phyloP scores from a whole-genome alignment of 2,797 vertebrate genomes.

The Vireo griseus region DNA sequence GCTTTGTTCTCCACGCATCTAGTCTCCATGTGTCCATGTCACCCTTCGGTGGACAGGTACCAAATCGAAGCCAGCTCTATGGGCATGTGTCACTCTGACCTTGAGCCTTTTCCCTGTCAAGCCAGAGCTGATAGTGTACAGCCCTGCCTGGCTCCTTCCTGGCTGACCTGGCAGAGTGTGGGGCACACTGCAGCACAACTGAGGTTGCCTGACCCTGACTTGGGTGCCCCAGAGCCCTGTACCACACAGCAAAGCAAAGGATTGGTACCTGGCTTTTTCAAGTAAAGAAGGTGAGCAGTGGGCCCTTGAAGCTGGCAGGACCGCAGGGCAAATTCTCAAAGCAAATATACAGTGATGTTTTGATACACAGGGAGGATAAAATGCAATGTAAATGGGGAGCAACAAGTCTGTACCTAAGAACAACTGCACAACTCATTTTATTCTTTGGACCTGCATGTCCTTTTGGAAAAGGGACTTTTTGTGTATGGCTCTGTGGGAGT shows the following conservation, averaged over 20 bases:
- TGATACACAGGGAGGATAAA: not conserved
- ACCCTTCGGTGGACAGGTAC: not conserved
- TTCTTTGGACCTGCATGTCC: fast-evolving
- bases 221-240: fast-evolving
- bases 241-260: not conserved
- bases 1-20: not conserved
- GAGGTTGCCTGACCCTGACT: not conserved
- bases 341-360: not conserved
- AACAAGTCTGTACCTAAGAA: not conserved
- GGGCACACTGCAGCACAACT: fast-evolving
- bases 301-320: not conserved
- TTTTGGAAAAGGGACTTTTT: not conserved
- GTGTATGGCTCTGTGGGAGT: not conserved
- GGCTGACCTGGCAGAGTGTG: not conserved
- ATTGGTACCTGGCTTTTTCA: fast-evolving
- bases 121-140: fast-evolving
- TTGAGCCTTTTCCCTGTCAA: not conserved
- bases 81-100: too few species aligned
- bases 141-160: not conserved
- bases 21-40: not conserved
- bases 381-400: not conserved
- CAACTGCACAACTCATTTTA: not conserved
- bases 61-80: not conserved
- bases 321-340: not conserved
- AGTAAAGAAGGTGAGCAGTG: not conserved